Evolutionary conservation across 2,797 vertebrate species (phyloP), one percentile per base, ranked within the genome.

Genomic region (Typhlichthys eigenmanni): DNA sequence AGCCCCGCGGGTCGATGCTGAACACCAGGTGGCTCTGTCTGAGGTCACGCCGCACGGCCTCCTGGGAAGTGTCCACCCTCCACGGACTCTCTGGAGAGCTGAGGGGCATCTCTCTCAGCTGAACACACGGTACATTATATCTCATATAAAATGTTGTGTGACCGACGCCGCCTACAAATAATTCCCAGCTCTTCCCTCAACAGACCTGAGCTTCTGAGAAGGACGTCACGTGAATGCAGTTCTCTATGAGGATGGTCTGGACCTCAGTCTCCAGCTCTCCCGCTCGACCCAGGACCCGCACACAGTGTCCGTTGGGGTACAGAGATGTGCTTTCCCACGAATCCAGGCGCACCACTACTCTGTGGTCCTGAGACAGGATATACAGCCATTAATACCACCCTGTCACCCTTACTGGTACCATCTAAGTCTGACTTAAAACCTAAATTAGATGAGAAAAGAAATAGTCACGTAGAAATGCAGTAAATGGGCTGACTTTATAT

Each of bases 151-250:
- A 29, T 29, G 24, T 29, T 29, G 24, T 43, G 7, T 7, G 9
- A 43, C 38, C 38, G 1, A 43, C 38, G 8, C 5, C 8, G 8
- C 34, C 34, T 38, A 38, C 5, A 38, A 38, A 38, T 43, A 43
- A 43, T 43, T 9, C 38, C 9, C 38, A 43, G 8, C 38, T 43
- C 8, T 7, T 43, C 8, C 7, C 38, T 7, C 7, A 7, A 32
- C 93, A 77, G 61, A 99, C 98, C 96, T 99, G 97, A 1, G 95
- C 96, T 74, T 98, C 98, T 0, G 98, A 98, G 89, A 99, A 99
- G 1, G 95, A 92, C 0, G 90, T 79, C 3, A 95, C 92, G 0
- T 93, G 92, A 66, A 99, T 93, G 84, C 88, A 91, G 89, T 98
- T 98, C 85, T 99, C 97, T 38, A 96, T 87, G 46, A 99, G 89